Evolutionary conservation across 1,140 invertebrate species (phyloP), one percentile per base, ranked within the genome.

Genomic region (Apis florea): DNA sequence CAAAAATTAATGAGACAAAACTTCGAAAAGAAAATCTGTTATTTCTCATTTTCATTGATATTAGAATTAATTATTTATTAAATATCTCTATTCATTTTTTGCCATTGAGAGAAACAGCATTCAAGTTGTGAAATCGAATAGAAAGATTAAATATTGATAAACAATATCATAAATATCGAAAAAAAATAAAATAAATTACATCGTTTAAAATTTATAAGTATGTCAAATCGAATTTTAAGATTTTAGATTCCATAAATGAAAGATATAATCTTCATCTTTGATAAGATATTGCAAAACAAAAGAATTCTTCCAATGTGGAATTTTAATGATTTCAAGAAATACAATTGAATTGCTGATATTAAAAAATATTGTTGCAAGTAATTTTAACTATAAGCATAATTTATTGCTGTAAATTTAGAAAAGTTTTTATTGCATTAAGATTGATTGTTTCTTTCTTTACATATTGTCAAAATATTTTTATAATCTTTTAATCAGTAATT

Each of bases 181-280:
- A 72, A n/a, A 72, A 47, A 40, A n/a, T 11, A 10, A 61, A 47
- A 24, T 40, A 24, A 24, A 73, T 21, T 56, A 21, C 47, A 59
- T 2, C n/a, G 21, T 24, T 73, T 4, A 59, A 21, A 40, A 40
- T 66, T 12, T 10, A 10, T 49, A 1, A 24, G 47, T 21, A 9
- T 21, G 4, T 64, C 17, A n/a, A 24, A 64, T 64, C 9, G 17
- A 31, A 5, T 79, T 72, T 56, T 15, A 12, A 79, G 49, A 17
- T 51, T 64, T 64, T 47, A 72, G 51, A 61, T 64, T 67, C 56
- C 19, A 10, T n/a, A 8, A 24, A 19, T 21, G 26, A 71, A 66
- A 67, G 73, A 76, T 76, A 56, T 66, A 5, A 64, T 76, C 26
- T 76, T 66, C 13, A 49, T 12, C 3, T 9, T 19, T 66, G 56